Percentiles rank a stretch among this genome's conserved stretches.
phyloP scores from a whole-genome alignment of 2,797 vertebrate genomes.

The Nasua narica region DNA sequence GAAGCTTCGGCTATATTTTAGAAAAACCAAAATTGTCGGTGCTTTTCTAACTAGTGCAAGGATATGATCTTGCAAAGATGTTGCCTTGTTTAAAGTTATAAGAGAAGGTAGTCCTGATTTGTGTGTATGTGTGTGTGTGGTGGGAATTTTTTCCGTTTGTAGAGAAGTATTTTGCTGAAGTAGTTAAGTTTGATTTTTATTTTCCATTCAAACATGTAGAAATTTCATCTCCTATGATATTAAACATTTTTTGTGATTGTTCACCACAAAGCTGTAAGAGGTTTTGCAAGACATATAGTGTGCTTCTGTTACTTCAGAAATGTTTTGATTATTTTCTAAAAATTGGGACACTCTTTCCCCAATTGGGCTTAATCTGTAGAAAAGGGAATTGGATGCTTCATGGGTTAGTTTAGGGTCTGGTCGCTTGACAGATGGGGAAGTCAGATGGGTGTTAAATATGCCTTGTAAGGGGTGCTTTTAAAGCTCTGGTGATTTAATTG shows the following conservation, averaged over 20 bases:
- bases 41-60: constrained; percentile 39
- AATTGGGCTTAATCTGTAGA: background rate
- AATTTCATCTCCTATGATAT: background rate
- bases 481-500: background rate
- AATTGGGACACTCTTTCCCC: background rate
- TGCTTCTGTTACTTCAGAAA: background rate
- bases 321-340: background rate
- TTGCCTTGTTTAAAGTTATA: background rate
- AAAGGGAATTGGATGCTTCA: background rate
- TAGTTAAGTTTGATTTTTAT: background rate
- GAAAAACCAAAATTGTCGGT: constrained; percentile 31
- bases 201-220: background rate
- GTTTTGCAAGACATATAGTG: background rate
- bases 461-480: background rate
- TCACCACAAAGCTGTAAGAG: background rate
- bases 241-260: background rate
- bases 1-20: constrained; percentile 3
- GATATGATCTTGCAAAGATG: background rate
- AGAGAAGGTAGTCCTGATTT: background rate
- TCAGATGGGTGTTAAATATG: background rate
- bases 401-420: background rate
- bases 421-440: background rate
- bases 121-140: background rate
- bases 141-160: background rate
- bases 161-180: background rate